These are phyloP conservation scores for Pyrrhia umbra DNA, from an alignment of 2,888 invertebrate species.

Conservation along the genomic window DNA sequence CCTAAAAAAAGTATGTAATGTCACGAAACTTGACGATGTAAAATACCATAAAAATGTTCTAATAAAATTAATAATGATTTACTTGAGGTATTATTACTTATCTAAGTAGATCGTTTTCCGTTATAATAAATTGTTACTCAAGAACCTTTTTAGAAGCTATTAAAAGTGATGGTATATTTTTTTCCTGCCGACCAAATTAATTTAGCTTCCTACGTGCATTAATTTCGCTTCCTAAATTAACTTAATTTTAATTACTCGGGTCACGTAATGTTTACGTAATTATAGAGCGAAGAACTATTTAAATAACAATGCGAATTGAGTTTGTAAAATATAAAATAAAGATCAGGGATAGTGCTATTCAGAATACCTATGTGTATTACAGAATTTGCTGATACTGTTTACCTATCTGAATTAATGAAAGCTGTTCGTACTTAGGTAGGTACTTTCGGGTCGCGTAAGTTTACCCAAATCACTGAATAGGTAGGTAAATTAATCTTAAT, in stretches of 20 bases:
- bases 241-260: constrained; percentile 39
- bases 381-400: neutral
- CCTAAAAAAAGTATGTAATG: too few species aligned
- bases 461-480: neutral
- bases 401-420: neutral
- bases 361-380: neutral
- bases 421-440: neutral
- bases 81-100: constrained; percentile 27
- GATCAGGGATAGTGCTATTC: neutral
- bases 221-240: constrained; percentile 33
- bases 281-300: constrained; percentile 7
- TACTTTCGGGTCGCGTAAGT: neutral
- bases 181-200: constrained; percentile 43
- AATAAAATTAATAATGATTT: constrained; percentile 39
- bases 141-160: constrained; percentile 24
- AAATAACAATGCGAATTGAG: constrained; percentile 5
- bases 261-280: constrained; percentile 29
- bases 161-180: constrained; percentile 27
- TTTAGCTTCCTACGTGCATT: constrained; percentile 22
- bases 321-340: neutral
- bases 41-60: constrained; percentile 12
- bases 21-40: too few species aligned
- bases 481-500: neutral
- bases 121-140: constrained; percentile 27
- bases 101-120: constrained; percentile 13